Conservation (phyloP, 1,140 invertebrate genomes). For the Leptinotarsa undecemlineata region DNA sequence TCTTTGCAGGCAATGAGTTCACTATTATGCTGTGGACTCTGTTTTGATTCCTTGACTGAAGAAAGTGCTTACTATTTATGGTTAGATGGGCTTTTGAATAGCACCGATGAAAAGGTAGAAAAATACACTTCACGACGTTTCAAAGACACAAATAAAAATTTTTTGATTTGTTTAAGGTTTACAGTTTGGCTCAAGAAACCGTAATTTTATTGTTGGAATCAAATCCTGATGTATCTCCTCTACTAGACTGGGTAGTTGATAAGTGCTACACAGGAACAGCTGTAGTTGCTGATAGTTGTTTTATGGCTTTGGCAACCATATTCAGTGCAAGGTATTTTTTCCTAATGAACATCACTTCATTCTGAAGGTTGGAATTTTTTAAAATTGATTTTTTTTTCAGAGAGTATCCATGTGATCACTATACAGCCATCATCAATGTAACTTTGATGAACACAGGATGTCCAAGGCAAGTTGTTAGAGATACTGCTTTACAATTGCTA, state of each 20-base stretch:
- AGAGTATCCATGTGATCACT: conserved; percentile 98
- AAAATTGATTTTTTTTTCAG: conserved; percentile 59
- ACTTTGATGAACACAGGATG: conserved; percentile 95
- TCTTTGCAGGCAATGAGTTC: conserved; percentile 90
- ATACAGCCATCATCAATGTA: conserved; percentile 96
- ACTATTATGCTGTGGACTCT: conserved; percentile 91
- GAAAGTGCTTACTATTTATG: conserved; percentile 94
- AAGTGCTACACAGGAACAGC: conserved; percentile 91
- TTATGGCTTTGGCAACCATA: conserved; percentile 91
- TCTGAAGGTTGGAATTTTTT: neutral
- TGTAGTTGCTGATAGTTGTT: conserved; percentile 92
- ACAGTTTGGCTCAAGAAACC: conserved; percentile 88
- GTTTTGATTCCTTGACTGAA: conserved; percentile 86
- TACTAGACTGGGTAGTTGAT: conserved; percentile 97
- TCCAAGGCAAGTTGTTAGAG: conserved; percentile 86
- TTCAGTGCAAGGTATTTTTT: conserved; percentile 86
- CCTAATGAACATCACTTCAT: neutral
- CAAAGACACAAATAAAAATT: too few relatives aligned
- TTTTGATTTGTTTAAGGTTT: conserved; percentile 67
- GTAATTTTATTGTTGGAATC: conserved; percentile 92
- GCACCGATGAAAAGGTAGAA: conserved; percentile 83
- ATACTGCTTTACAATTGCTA: conserved; percentile 90
- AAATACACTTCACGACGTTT: neutral
- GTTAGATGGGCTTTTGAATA: conserved; percentile 88
- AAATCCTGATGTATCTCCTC: conserved; percentile 90